Base-by-base conservation (phyloP, 2,888 invertebrate species). In the Gisinianus flammeolus region DNA sequence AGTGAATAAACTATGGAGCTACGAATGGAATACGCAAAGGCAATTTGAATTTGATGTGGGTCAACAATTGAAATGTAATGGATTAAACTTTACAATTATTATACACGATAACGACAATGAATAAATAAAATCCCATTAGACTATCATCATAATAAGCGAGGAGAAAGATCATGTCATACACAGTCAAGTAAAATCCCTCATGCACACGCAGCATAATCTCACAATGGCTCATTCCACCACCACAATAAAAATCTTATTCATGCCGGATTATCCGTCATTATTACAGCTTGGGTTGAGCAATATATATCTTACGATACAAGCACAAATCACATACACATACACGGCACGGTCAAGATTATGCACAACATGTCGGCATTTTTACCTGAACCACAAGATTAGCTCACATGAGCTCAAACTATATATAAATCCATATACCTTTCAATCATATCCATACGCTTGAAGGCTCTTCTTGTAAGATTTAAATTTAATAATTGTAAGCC, bases 21-120 rank as follows among this genome's bases (percentile, higher is more conserved):
- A n/a, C n/a, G n/a, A n/a, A n/a, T n/a, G n/a, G n/a, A n/a, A n/a
- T n/a, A n/a, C n/a, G n/a, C n/a, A 44, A 44, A 44, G 44, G 19
- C 19, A 10, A 70, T 70, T 52, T 52, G 24, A 22, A 52, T 70
- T 70, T 44, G 70, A 70, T 70, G 28, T 70, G 70, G 52, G 70
- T 52, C 70, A 70, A 44, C 66, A 66, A 31, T 28, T 19, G 30
- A 2, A 66, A 58, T 58, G 1, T 1, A n/a, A 58, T 22, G 2
- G 16, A 56, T 5, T 56, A 35, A 35, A 8, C 5, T 44, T 44
- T 6, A 2, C 12, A 16, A 16, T 44, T 44, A 44, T 58, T 58
- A 58, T 56, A 58, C 58, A 58, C 58, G 22, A n/a, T 24, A 10
- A 58, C 58, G 22, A 24, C 8, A n/a, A 58, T 24, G 22, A 24